Evolutionary conservation across 37 sponge, comb jelly and placozoan genomes (phyloP), one percentile per base, ranked within the genome.

Genomic region (Crambe crambe): DNA sequence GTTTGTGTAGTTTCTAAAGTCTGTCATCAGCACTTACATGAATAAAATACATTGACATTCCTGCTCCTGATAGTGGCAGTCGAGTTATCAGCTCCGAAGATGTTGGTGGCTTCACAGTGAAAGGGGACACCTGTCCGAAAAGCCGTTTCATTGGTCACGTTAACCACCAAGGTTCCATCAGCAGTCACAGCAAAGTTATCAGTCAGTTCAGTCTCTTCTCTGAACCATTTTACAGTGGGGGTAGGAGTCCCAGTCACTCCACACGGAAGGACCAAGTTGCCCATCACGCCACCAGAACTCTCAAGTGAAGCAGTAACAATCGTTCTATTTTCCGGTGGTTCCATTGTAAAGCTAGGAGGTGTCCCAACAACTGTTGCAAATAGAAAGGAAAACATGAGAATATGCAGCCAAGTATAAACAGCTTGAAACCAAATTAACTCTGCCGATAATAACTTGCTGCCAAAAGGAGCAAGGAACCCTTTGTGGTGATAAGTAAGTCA

Each of bases 191-290:
- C 36, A 12, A 41, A 12, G 17, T 41, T 22, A 70, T 2, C 43
- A 22, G 2, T 22, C 26, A 62, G 17, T 62, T 5, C n/a, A 62
- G 26, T 9, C 1, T 37, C 72, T 23, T 30, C 64, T 8, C 42
- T 27, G 65, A 30, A 89, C 89, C 89, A 89, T 1, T 63, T 54
- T 3, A 89, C 63, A 40, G 47, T 73, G 25, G 85, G 89, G 26
- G 65, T 35, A 29, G 82, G 86, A 56, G 25, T 56, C 25, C 91
- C 87, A 26, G 73, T 29, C 1, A 70, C 87, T 20, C 15, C 37
- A 70, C 91, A 90, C 8, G n/a, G 6, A 30, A 89, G 66, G 5
- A 23, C 29, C 17, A 89, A 41, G 12, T 40, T 41, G 26, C 29
- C 44, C 25, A 22, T 57, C 26, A 25, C 60, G 39, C 69, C 71